Evolutionary conservation across 2,888 invertebrate species (phyloP).

Genomic region (Andrena marginata): DNA sequence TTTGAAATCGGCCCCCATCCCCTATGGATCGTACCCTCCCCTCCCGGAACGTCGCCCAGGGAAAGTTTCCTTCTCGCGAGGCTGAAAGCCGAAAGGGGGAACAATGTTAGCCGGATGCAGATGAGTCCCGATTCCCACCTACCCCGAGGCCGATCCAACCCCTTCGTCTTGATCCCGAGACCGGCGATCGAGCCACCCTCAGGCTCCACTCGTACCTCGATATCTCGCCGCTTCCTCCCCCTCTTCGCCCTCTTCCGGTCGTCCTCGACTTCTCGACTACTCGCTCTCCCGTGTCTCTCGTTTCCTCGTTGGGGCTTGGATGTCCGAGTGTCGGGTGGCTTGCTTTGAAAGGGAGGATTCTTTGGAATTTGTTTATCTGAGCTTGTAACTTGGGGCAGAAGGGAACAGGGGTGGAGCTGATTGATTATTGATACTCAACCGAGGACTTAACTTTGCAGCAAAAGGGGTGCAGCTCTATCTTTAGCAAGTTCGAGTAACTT

Average conservation of each 20-base stretch:
- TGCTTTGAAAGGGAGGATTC: not conserved
- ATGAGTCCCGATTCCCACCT: slow-evolving; percentile 75
- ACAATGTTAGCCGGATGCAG: slow-evolving; percentile 75
- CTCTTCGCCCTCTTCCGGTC: slow-evolving; percentile 2
- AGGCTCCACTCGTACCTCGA: slow-evolving; percentile 3
- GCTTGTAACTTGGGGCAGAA: not conserved
- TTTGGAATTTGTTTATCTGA: not conserved
- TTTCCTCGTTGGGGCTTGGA: not conserved
- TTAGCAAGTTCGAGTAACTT: too few relatives aligned
- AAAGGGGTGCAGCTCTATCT: too few relatives aligned
- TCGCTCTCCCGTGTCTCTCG: slow-evolving; percentile 5
- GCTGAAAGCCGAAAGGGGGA: slow-evolving; percentile 61
- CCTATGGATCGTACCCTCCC: slow-evolving; percentile 5
- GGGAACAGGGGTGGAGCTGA: not conserved
- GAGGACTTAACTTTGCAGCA: too few relatives aligned
- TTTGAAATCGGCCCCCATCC: slow-evolving; percentile 66
- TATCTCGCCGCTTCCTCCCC: slow-evolving; percentile 5
- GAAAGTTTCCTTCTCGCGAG: slow-evolving; percentile 65
- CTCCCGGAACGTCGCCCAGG: slow-evolving; percentile 31
- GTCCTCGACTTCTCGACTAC: slow-evolving; percentile 9
- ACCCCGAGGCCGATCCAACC: slow-evolving; percentile 46
- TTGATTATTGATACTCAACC: too few relatives aligned
- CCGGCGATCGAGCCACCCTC: slow-evolving; percentile 43
- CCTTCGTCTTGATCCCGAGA: slow-evolving; percentile 49
- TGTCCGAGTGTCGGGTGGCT: not conserved